Evolutionary conservation across 37 sponge, comb jelly and placozoan species (phyloP).

Genomic region (Aplysina aerophoba): DNA sequence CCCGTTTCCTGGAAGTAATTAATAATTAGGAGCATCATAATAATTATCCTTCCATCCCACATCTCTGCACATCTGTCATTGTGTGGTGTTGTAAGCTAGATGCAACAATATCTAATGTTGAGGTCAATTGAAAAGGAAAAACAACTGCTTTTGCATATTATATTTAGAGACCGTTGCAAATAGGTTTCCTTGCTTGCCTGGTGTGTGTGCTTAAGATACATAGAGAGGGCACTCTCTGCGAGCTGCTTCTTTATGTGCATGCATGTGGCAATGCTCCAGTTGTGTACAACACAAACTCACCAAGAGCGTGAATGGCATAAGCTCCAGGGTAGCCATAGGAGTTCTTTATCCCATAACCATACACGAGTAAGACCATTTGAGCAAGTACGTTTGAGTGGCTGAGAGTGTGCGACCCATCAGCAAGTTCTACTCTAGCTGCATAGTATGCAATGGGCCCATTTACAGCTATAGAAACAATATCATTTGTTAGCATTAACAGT

Average conservation of each 20-base stretch:
- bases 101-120: no score
- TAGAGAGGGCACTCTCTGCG: no score
- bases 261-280: neutral
- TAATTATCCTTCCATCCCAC: no score
- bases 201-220: no score
- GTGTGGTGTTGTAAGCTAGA: no score
- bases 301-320: neutral
- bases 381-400: neutral
- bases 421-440: neutral
- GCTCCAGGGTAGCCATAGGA: conserved; percentile 26
- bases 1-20: no score
- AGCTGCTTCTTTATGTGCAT: no score
- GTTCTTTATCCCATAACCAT: conserved; percentile 20
- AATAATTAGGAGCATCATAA: no score
- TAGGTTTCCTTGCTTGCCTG: no score
- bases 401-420: neutral
- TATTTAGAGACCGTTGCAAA: no score
- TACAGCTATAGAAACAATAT: neutral
- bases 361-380: conserved; percentile 12
- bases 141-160: no score
- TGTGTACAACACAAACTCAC: neutral
- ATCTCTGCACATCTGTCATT: no score
- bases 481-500: neutral
- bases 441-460: neutral
- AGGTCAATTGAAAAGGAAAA: conserved; percentile 3